These are phyloP conservation scores for Stichodactyla mertensii DNA, from an alignment of 64 coral and sea anemone genomes.

Conservation along the genomic window DNA sequence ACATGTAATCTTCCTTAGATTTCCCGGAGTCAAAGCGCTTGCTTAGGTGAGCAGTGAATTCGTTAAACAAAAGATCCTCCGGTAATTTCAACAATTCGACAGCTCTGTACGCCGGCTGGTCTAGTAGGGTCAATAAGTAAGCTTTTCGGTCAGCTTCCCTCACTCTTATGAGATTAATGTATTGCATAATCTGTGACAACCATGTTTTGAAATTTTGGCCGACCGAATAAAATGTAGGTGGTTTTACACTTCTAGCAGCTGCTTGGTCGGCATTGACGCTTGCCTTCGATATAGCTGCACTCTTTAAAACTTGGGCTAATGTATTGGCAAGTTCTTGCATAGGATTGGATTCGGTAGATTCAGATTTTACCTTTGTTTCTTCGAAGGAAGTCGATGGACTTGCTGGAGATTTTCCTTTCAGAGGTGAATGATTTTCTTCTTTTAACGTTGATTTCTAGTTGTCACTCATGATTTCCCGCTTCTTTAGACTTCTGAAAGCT, in stretches of 20 bases:
- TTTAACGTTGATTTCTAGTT: neutral
- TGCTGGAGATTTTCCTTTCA: neutral
- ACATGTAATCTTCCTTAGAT: slow-evolving; percentile 23
- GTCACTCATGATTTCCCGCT: neutral
- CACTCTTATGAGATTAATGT: slow-evolving; percentile 26
- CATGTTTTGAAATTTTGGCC: slow-evolving; percentile 59
- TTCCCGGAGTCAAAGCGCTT: slow-evolving; percentile 56
- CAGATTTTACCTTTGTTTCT: neutral
- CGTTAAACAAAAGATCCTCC: slow-evolving; percentile 11
- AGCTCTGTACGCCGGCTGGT: slow-evolving; percentile 48
- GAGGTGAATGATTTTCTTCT: neutral
- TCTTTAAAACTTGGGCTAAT: neutral
- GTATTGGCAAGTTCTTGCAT: neutral
- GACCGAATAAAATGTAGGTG: slow-evolving; percentile 9
- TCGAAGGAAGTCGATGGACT: neutral
- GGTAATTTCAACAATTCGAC: slow-evolving; percentile 46
- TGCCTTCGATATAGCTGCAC: neutral
- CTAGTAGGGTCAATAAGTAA: slow-evolving; percentile 44
- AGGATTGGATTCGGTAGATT: neutral
- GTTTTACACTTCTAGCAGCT: neutral
- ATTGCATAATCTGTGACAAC: slow-evolving; percentile 46
- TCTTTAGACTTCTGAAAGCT: neutral
- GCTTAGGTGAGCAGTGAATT: slow-evolving; percentile 27
- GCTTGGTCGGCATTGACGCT: neutral
- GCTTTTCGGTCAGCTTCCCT: slow-evolving; percentile 18